Conservation (phyloP, 2,113 vertebrate genomes). For the Gallinago undulata region DNA sequence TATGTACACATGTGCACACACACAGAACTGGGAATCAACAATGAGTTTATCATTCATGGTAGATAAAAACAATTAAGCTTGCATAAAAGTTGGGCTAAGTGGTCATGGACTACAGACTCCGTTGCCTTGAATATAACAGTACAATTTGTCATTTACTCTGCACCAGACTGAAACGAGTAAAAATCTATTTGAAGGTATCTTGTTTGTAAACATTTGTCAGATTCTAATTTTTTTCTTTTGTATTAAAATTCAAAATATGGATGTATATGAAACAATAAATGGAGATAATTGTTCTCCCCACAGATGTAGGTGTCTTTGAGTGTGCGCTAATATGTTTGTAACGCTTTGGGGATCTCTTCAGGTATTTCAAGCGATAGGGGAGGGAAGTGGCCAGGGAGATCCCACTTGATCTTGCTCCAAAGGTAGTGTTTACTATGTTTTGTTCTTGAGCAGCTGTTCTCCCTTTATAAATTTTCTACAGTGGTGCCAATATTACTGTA, state of each 20-base stretch:
- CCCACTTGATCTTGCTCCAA: background rate
- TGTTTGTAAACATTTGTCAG: slow-evolving; percentile 96
- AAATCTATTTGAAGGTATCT: slow-evolving; percentile 91
- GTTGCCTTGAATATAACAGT: slow-evolving; percentile 79
- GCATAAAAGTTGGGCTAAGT: slow-evolving; percentile 72
- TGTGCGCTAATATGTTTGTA: slow-evolving; percentile 66
- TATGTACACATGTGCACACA: slow-evolving; percentile 83
- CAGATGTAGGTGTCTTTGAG: slow-evolving; percentile 76
- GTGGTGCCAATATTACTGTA: background rate
- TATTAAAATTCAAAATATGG: slow-evolving; percentile 89
- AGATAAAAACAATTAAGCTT: slow-evolving; percentile 75
- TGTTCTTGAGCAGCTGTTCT: background rate
- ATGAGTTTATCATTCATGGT: slow-evolving; percentile 78
- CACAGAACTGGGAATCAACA: slow-evolving; percentile 80
- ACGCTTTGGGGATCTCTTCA: slow-evolving; percentile 31
- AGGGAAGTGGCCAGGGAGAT: background rate
- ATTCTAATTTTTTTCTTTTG: slow-evolving; percentile 88
- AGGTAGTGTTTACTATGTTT: background rate
- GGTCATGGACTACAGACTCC: slow-evolving; percentile 77
- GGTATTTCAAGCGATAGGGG: background rate
- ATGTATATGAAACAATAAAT: slow-evolving; percentile 89
- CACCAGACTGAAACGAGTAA: slow-evolving; percentile 83
- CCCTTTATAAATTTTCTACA: background rate
- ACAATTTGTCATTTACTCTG: slow-evolving; percentile 79
- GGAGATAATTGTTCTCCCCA: slow-evolving; percentile 81